Conservation (phyloP, 1,140 invertebrate genomes). For the Trinorchestia longiramus region DNA sequence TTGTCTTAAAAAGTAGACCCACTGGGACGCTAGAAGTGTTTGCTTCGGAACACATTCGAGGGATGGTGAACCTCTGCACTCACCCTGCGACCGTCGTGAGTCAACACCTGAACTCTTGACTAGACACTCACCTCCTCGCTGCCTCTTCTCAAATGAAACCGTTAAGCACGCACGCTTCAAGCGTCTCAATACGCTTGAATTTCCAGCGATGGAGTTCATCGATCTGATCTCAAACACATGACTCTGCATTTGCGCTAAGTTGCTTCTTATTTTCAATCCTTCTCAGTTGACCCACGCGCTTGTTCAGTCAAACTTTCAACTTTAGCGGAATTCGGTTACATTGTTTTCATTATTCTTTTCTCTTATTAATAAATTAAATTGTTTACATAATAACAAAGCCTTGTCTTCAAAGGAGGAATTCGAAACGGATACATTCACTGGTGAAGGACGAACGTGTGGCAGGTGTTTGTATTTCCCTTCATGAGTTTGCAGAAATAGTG, state of each 20-base stretch:
- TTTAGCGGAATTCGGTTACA: not conserved
- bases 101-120: not conserved
- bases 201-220: not conserved
- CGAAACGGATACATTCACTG: not conserved
- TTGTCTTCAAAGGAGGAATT: not conserved
- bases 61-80: not conserved
- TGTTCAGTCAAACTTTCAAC: not conserved
- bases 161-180: slow-evolving; percentile 23
- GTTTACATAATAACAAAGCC: not conserved
- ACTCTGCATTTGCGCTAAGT: not conserved
- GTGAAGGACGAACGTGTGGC: not conserved
- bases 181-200: slow-evolving; percentile 22
- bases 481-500: not conserved
- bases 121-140: not conserved
- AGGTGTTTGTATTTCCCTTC: not conserved
- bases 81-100: not conserved
- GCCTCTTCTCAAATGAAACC: slow-evolving; percentile 4
- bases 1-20: not conserved
- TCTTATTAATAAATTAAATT: not conserved
- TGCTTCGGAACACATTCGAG: not conserved
- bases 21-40: not conserved
- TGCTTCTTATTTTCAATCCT: not conserved
- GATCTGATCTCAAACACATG: not conserved
- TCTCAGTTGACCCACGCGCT: no score
- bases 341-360: not conserved